phyloP scores from a whole-genome alignment of 2,113 vertebrate species.

The Macheiramphus alcinus region DNA sequence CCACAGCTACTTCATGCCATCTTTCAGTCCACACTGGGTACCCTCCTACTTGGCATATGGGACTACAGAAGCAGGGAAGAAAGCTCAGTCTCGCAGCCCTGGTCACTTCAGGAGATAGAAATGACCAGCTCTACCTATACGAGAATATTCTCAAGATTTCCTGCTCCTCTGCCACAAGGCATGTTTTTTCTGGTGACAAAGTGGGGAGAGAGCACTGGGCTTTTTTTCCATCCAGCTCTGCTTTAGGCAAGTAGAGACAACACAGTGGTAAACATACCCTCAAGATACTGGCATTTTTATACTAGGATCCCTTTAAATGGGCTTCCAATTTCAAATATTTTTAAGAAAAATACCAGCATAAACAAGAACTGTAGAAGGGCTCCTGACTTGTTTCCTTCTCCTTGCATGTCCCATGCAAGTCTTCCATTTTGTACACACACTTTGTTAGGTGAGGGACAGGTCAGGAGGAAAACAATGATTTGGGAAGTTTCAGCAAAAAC shows the following conservation, averaged over 20 bases:
- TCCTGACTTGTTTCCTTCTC: neutral
- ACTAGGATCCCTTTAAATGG: neutral
- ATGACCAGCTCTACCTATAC: neutral
- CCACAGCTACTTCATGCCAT: neutral
- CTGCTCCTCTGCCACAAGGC: neutral
- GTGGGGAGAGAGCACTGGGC: neutral
- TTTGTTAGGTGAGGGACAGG: neutral
- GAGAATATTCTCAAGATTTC: neutral
- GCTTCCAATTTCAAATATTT: neutral
- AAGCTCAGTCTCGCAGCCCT: neutral
- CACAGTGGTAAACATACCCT: neutral
- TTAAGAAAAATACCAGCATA: neutral
- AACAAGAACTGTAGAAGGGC: neutral
- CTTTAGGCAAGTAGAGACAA: neutral
- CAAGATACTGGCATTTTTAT: neutral
- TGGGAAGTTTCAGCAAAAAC: neutral
- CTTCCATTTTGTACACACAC: neutral
- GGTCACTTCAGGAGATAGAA: neutral
- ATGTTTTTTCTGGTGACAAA: neutral
- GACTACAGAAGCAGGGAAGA: neutral
- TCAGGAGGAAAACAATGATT: neutral
- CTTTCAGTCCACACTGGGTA: neutral
- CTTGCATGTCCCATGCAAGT: neutral
- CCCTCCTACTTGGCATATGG: fast-evolving
- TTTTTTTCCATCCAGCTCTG: neutral